Base-by-base conservation (phyloP, 1,140 invertebrate species). In the Ips nitidus region DNA sequence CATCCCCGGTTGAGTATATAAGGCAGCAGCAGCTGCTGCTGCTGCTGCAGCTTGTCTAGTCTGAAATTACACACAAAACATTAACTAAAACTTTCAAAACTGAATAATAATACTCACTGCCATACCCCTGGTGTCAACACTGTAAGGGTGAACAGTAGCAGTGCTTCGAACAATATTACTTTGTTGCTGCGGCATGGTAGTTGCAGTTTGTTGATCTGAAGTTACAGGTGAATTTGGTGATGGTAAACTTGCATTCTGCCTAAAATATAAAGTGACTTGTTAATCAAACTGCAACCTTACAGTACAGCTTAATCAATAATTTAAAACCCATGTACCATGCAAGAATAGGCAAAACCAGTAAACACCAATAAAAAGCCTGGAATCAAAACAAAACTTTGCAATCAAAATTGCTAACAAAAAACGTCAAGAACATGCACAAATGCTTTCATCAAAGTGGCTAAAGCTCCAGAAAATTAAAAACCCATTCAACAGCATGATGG, bases 101-200 rank as follows among this genome's bases (percentile, higher is more conserved):
- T 59, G 40, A 56, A 47, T 56, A 7, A 52, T 6, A 45, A 50
- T 50, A 73, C 73, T 72, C 63, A 75, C 74, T 22, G 70, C 64
- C 60, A 78, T 73, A 66, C 73, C 69, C 5, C 79, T 73, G 39
- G 69, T 72, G 69, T 80, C 78, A 4, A 79, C 74, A 61, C 73
- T 76, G 66, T 74, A 80, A 8, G 79, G 77, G 71, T 79, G 78
- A 5, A 80, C 77, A 56, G 75, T 71, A 7, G 79, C 76, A 36
- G 78, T 77, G 40, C 73, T 75, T 6, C 79, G 70, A 2, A 78
- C 72, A n/a, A 79, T 70, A 53, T 70, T 73, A 47, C 72, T 73
- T 68, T 79, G 78, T 64, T 74, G 75, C 63, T 81, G 79, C 8
- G 79, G 78, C 78, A 78, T 78, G 37, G 76, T 50, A 66, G 75